Evolutionary conservation across 2,797 vertebrate genomes (phyloP).

Genomic region (Phrynocephalus vlangalii): DNA sequence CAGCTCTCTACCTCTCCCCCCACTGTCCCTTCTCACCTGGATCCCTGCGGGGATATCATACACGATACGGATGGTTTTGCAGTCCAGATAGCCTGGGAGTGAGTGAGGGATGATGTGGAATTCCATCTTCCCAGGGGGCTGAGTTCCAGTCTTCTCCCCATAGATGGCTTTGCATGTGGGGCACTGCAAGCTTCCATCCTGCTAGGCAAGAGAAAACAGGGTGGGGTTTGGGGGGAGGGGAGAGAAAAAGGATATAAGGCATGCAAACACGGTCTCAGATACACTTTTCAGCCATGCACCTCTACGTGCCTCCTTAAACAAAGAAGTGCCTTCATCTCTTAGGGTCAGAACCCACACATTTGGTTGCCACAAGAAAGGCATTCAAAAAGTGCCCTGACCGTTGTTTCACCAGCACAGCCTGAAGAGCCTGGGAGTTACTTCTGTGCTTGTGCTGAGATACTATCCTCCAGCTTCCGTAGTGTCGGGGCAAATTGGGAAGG

Average conservation of each 20-base stretch:
- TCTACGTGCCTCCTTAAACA: not conserved
- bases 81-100: conserved; percentile 89
- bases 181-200: conserved; percentile 97
- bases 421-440: no score
- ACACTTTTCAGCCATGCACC: not conserved
- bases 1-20: not conserved
- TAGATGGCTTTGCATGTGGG: conserved; percentile 97
- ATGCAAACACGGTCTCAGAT: not conserved
- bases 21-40: conserved; percentile 80
- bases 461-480: no score
- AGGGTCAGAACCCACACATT: no score
- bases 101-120: conserved; percentile 96
- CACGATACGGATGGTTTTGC: conserved; percentile 94
- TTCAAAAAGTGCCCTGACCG: no score
- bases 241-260: not conserved
- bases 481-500: no score
- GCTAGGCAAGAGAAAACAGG: not conserved
- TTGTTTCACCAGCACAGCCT: no score
- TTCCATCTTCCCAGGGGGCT: conserved; percentile 97
- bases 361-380: no score
- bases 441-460: no score
- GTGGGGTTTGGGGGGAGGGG: not conserved
- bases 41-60: conserved; percentile 95
- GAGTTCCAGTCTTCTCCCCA: conserved; percentile 94
- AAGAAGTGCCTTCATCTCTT: no score